phyloP scores from a whole-genome alignment of 2,888 invertebrate genomes.

The Meandrusa payeni region DNA sequence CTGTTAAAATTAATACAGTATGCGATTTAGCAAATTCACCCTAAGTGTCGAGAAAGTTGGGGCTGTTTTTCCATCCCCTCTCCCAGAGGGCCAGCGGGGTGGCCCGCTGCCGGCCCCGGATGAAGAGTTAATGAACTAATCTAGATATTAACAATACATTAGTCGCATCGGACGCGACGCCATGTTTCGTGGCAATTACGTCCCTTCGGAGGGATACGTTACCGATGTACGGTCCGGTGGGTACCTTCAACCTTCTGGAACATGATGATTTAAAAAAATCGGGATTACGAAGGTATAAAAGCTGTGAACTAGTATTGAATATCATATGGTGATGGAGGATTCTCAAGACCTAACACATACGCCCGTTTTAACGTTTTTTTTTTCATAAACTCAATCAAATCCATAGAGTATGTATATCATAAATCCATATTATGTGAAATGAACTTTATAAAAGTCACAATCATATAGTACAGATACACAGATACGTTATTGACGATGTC shows the following conservation, averaged over 20 bases:
- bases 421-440: too few relatives aligned
- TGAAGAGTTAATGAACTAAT: constrained; percentile 80
- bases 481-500: too few relatives aligned
- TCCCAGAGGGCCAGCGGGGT: constrained; percentile 38
- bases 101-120: constrained; percentile 38
- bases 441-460: too few relatives aligned
- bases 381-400: too few relatives aligned
- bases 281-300: too few relatives aligned
- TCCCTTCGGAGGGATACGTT: constrained; percentile 37
- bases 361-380: too few relatives aligned
- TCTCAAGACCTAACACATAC: too few relatives aligned
- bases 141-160: constrained; percentile 80
- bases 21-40: constrained; percentile 59
- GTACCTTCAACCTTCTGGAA: constrained; percentile 1
- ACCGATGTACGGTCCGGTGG: constrained; percentile 1
- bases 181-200: constrained; percentile 42
- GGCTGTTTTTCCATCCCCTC: constrained; percentile 41
- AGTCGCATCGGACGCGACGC: constrained; percentile 69
- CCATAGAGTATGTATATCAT: too few relatives aligned
- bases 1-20: constrained; percentile 70
- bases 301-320: too few relatives aligned
- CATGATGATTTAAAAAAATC: too few relatives aligned
- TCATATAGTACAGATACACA: too few relatives aligned
- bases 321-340: too few relatives aligned
- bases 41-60: constrained; percentile 54